A percentile compares a stretch with the other conserved stretches of the same genome.
Conservation (phyloP, 2,888 invertebrate species). For the Leuctra nigra region DNA sequence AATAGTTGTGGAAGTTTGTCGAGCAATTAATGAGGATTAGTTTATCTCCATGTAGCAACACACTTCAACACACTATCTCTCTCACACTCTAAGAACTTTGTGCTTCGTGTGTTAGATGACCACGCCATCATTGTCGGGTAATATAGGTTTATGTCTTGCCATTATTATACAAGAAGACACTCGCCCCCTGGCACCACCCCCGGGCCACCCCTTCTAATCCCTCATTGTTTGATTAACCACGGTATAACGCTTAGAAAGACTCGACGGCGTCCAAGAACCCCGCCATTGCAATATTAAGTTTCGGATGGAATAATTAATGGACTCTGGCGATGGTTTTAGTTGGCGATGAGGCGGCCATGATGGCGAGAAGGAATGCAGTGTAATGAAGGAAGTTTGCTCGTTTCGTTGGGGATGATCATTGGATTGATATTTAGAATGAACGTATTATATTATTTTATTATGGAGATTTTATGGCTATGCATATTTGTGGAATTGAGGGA, state of each 20-base stretch:
- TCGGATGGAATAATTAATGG: no score
- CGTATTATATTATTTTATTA: no score
- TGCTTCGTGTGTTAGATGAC: background rate
- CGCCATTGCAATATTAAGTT: slow-evolving; percentile 1
- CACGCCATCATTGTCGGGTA: slow-evolving; percentile 10
- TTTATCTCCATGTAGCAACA: slow-evolving; percentile 2
- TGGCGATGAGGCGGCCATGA: no score
- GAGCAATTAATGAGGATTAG: slow-evolving; percentile 10
- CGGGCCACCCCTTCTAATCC: slow-evolving; percentile 3
- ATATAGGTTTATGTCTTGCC: slow-evolving; percentile 17
- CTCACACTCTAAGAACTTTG: no score
- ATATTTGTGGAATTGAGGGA: no score
- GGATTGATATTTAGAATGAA: no score
- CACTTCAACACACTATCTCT: background rate
- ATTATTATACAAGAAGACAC: slow-evolving; percentile 15
- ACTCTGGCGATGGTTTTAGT: no score
- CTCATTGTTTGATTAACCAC: slow-evolving; percentile 17
- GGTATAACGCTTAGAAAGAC: slow-evolving; percentile 7
- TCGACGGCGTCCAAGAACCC: no score
- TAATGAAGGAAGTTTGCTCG: no score
- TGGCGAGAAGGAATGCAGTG: no score
- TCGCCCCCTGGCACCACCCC: slow-evolving; percentile 4
- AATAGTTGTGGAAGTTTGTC: background rate
- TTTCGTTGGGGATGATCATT: no score
- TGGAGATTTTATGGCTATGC: no score